phyloP scores from a whole-genome alignment of 2,113 vertebrate genomes.

The Crotophaga sulcirostris region DNA sequence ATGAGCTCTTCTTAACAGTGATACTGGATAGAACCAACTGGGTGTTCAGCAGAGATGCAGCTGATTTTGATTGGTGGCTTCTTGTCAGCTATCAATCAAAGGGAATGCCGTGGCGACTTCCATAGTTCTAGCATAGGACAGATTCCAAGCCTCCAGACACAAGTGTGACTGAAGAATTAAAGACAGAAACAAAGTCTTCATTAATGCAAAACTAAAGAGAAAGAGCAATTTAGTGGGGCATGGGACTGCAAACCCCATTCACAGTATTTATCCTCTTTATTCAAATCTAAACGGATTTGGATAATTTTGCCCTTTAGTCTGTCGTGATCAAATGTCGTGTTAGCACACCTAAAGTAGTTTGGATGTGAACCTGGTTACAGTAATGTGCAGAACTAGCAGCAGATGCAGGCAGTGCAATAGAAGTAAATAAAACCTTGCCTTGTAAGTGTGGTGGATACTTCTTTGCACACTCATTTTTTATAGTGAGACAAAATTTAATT shows the following conservation, averaged over 20 bases:
- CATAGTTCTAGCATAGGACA: background rate
- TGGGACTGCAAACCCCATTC: background rate
- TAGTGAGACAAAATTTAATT: background rate
- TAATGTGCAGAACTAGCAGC: background rate
- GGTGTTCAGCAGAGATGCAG: background rate
- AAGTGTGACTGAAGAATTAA: background rate
- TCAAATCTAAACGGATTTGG: background rate
- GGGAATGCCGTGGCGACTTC: accelerated
- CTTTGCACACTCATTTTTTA: background rate
- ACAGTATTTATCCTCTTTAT: background rate
- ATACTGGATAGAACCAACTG: background rate
- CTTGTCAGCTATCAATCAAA: too few species aligned
- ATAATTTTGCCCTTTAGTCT: background rate
- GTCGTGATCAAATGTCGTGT: background rate
- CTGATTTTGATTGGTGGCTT: background rate
- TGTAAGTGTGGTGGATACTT: background rate
- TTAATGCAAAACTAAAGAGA: background rate
- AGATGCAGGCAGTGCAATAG: background rate
- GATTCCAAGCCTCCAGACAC: background rate
- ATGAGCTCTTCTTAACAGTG: background rate
- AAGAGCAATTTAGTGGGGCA: background rate
- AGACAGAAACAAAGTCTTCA: background rate
- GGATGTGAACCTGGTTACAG: background rate
- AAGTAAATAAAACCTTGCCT: background rate
- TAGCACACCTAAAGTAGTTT: background rate